Conservation (phyloP, 2,113 vertebrate genomes). For the Meriones unguiculatus region DNA sequence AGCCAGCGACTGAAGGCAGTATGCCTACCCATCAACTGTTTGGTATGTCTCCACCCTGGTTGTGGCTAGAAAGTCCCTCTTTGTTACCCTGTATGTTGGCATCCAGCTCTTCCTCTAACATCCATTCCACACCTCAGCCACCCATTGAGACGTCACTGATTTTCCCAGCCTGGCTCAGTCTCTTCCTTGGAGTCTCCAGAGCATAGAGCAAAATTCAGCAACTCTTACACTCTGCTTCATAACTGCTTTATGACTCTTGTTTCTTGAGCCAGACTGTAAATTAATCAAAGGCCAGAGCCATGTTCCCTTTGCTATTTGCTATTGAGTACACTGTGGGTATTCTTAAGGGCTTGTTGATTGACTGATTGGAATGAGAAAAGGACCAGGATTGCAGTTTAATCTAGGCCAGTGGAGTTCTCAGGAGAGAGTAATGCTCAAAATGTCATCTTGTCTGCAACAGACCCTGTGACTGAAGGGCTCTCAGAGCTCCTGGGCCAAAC, state of each 20-base stretch:
- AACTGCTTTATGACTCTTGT: neutral
- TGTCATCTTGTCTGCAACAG: neutral
- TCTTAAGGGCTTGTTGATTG: conserved; percentile 46
- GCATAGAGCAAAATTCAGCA: neutral
- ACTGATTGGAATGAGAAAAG: conserved; percentile 47
- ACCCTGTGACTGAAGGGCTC: neutral
- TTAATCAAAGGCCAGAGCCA: conserved; percentile 43
- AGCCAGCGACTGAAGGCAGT: conserved; percentile 27
- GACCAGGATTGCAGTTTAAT: neutral
- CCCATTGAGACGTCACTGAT: neutral
- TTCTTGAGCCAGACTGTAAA: conserved; percentile 45
- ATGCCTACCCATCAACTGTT: neutral
- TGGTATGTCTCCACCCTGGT: neutral
- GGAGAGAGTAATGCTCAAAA: neutral
- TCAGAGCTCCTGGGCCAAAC: neutral
- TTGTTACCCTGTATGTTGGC: neutral
- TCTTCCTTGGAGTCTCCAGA: neutral
- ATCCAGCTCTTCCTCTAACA: neutral
- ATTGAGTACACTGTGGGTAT: neutral
- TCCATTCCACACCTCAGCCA: neutral
- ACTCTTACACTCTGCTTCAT: neutral
- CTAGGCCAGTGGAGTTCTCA: conserved; percentile 2
- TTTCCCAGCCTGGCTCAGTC: neutral
- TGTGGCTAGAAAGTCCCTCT: neutral
- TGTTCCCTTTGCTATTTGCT: conserved; percentile 28